Evolutionary conservation across 64 coral and sea anemone genomes (phyloP), one percentile per base, ranked within the genome.

Genomic region (Porites australiensis): DNA sequence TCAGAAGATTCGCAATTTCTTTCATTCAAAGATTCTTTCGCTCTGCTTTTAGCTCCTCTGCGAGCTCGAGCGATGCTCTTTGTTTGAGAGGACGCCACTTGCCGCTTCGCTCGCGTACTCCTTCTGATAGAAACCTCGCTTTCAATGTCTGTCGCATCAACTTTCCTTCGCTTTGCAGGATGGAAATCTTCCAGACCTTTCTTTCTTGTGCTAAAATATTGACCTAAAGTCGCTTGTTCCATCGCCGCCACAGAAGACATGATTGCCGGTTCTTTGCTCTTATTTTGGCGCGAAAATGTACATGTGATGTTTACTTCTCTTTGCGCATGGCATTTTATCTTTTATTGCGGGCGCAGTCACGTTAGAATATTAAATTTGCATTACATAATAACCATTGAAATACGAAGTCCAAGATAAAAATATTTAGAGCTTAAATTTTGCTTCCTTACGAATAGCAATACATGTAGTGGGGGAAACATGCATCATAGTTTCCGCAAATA

Each of bases 121-220:
- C 87, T 69, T 62, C 50, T 18, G 69, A 54, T 78, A 44, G 70
- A 13, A 21, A 86, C 47, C 5, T 58, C 49, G 23, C 52, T 64
- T 83, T 58, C 75, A 51, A 10, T 61, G 6, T 91, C 95, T 82
- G 88, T 65, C 58, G 68, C 77, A 45, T 91, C 79, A 4, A 93
- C 63, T 91, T 98, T 98, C 94, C 95, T 98, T 88, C 95, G 76
- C 78, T 98, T 98, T 11, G 95, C 92, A 9, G 95, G 91, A 54
- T 98, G 92, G 52, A 98, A 48, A 21, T 88, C 95, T 88, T 98
- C 95, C 9, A 90, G 87, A 14, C 88, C 92, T 46, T 93, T 88
- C 72, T 90, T 98, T 91, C 79, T 90, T 22, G 95, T 74, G 2
- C 64, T 66, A 70, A 90, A 98, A 87, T 74, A 98, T 51, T 98